A percentile compares a stretch with the other conserved stretches of the same genome.
Evolutionary conservation across 2,113 vertebrate species (phyloP).

Genomic region (Sinocyclocheilus anshuiensis): DNA sequence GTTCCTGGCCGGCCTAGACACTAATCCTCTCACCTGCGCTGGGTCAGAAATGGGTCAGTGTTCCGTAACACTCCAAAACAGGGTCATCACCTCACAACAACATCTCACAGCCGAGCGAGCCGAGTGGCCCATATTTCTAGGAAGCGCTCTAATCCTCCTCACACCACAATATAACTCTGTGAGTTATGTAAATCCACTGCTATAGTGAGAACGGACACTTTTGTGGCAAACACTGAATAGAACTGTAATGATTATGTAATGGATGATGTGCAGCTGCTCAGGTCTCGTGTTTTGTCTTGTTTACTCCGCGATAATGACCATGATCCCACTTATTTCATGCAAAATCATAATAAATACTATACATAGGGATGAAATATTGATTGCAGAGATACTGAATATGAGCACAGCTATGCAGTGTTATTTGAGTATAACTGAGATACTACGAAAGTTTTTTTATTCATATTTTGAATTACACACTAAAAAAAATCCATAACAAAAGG

Average conservation of each 20-base stretch:
- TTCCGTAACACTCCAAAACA: constrained; percentile 41
- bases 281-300: not conserved
- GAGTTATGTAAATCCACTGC: not conserved
- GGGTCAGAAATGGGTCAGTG: constrained; percentile 54
- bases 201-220: too few relatives aligned
- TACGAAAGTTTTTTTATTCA: not conserved
- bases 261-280: not conserved
- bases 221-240: not conserved
- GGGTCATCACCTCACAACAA: constrained; percentile 33
- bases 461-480: not conserved
- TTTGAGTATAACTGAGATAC: not conserved
- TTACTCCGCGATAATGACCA: not conserved
- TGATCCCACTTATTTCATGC: not conserved
- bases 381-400: not conserved
- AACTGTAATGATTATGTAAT: not conserved
- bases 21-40: constrained; percentile 58
- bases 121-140: not conserved
- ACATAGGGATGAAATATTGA: not conserved
- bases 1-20: constrained; percentile 52
- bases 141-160: constrained; percentile 21
- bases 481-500: too few relatives aligned
- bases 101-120: not conserved
- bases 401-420: not conserved
- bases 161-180: not conserved
- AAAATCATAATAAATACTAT: not conserved